Base-by-base conservation (phyloP, 2,797 vertebrate species). In the Sebastes steindachneri region DNA sequence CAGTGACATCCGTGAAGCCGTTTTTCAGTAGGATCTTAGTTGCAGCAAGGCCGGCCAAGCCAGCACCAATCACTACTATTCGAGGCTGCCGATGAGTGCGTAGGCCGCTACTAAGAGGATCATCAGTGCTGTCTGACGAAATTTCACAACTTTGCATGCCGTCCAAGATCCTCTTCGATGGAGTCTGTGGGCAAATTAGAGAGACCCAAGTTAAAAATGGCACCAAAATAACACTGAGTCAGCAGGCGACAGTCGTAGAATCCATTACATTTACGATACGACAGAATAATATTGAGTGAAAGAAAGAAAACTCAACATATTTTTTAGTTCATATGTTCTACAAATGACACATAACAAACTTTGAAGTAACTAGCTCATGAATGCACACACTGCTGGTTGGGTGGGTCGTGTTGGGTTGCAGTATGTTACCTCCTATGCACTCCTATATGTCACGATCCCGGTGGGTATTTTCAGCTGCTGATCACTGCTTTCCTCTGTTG, bases 61-160 rank as follows among this genome's bases (percentile, higher is more conserved):
- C 99, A 62, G 98, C 98, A 6, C 99, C 99, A 9, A 99, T 97
- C 86, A 99, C 95, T 84, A 99, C 97, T 96, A 99, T 98, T 95
- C 98, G 98, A 97, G 99, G 98, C 94, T 98, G 98, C 93, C 97
- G 97, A 93, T 96, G 97, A 96, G 93, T 96, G 91, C 94, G 97
- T 90, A 97, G 95, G 96, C 96, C 97, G 90, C 98, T 95, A 98
- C 97, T 97, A 96, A 99, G 97, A 96, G 98, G 97, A 96, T 99
- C 99, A 99, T 99, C 98, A 96, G 98, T 98, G 96, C 98, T 98
- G 95, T 99, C 98, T 96, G 96, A 98, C 96, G 98, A 98, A 97
- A 97, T 97, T 97, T 99, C 98, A 98, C 98, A 99, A 99, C 98
- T 99, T 99, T 99, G 99, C 99, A 99, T 99, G 97, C 99, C 99